These are phyloP conservation scores for Solea senegalensis DNA, from an alignment of 2,113 vertebrate species.

Conservation along the genomic window DNA sequence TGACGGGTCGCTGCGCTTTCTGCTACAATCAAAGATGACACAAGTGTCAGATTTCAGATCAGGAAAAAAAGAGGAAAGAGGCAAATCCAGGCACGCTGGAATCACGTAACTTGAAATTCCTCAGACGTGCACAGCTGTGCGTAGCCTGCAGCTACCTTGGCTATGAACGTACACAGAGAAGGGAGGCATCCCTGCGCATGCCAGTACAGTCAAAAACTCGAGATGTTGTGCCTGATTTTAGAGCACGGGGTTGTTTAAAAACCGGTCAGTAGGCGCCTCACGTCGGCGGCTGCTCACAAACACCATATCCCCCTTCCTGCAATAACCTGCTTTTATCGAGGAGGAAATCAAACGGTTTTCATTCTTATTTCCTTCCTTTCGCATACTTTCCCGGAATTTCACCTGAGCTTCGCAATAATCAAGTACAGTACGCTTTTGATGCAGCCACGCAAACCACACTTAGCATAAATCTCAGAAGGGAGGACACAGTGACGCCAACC, in stretches of 20 bases:
- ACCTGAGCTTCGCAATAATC: neutral
- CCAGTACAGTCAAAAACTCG: conserved; percentile 10
- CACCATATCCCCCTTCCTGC: conserved; percentile 17
- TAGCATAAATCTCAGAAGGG: neutral
- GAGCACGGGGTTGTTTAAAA: neutral
- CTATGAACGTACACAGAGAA: neutral
- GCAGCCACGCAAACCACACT: too few relatives aligned
- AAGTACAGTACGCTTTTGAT: neutral
- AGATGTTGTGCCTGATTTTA: conserved; percentile 12
- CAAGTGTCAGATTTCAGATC: too few relatives aligned
- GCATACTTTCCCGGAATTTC: neutral
- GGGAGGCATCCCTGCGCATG: conserved; percentile 17
- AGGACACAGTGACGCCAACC: neutral
- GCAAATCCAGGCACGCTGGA: conserved; percentile 61
- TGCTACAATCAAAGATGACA: neutral
- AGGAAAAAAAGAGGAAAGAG: neutral
- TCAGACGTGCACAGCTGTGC: conserved; percentile 20
- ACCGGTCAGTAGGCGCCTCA: conserved; percentile 1
- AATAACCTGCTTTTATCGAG: neutral
- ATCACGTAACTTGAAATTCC: conserved; percentile 56
- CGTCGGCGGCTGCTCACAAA: conserved; percentile 21
- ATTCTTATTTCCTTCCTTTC: neutral
- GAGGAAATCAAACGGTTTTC: conserved; percentile 4
- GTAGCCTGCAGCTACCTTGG: conserved; percentile 43
- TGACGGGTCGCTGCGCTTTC: neutral